These are phyloP conservation scores for Strigamia transsilvanica DNA, from an alignment of 2,888 invertebrate species.

Conservation along the genomic window DNA sequence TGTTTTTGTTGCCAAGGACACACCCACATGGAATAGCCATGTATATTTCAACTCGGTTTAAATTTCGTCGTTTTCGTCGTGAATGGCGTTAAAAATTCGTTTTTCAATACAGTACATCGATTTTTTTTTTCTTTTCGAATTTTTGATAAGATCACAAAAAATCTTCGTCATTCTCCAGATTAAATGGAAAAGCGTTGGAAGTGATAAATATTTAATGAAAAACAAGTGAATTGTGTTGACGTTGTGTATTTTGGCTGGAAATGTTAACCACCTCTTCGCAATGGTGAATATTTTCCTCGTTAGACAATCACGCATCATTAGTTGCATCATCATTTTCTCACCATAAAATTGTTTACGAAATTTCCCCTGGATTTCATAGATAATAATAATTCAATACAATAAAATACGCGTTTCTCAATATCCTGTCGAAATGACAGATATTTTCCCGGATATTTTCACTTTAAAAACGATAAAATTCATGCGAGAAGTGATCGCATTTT, in stretches of 20 bases:
- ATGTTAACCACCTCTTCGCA: neutral
- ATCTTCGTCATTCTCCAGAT: neutral
- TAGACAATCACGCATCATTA: conserved; percentile 43
- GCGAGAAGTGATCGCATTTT: neutral
- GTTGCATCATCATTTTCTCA: conserved; percentile 32
- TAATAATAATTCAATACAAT: neutral
- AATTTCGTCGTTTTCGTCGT: neutral
- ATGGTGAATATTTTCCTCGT: conserved; percentile 38
- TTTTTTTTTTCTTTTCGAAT: neutral
- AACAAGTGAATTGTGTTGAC: neutral
- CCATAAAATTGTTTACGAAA: conserved; percentile 10
- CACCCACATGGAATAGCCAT: conserved; percentile 1
- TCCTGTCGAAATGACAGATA: conserved; percentile 25
- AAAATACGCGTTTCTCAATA: neutral
- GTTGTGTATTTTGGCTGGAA: neutral
- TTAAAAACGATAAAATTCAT: too few relatives aligned
- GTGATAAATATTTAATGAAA: neutral
- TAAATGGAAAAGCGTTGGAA: neutral
- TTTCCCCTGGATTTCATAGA: neutral
- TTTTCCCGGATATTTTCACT: neutral
- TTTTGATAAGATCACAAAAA: too few relatives aligned
- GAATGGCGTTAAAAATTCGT: neutral
- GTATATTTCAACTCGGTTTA: neutral
- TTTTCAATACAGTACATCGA: neutral
- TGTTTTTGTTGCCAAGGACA: conserved; percentile 15